These are phyloP conservation scores for Austrolebias charrua DNA, from an alignment of 2,797 vertebrate genomes.

Conservation along the genomic window DNA sequence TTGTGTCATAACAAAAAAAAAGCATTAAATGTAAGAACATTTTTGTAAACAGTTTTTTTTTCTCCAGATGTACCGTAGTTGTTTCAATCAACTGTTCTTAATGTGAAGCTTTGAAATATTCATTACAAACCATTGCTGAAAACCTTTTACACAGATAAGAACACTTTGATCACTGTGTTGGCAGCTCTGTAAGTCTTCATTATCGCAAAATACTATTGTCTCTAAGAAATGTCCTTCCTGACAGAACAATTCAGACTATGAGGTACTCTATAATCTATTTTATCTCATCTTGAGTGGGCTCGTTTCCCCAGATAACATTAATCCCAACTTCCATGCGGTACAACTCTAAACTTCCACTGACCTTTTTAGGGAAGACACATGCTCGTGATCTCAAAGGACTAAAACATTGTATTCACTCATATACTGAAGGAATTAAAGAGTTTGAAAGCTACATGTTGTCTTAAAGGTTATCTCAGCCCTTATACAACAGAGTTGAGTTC, in stretches of 20 bases:
- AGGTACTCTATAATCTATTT: constrained; percentile 53
- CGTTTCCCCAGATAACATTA: constrained; percentile 69
- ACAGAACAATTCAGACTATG: constrained; percentile 37
- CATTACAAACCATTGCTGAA: neutral
- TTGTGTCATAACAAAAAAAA: too few relatives aligned
- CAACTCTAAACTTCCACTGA: constrained; percentile 52
- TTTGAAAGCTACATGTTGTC: constrained; percentile 33
- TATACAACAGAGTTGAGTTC: constrained; percentile 34
- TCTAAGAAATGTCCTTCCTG: constrained; percentile 55
- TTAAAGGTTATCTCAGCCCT: constrained; percentile 28
- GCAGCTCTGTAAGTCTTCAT: constrained; percentile 51
- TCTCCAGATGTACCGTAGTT: neutral
- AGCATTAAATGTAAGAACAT: too few relatives aligned
- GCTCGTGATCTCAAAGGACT: constrained; percentile 14
- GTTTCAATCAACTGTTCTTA: neutral
- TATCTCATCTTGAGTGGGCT: constrained; percentile 72
- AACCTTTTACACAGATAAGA: constrained; percentile 63
- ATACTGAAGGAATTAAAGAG: constrained; percentile 21
- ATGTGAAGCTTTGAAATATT: neutral
- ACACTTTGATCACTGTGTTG: constrained; percentile 64
- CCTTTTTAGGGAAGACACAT: constrained; percentile 36
- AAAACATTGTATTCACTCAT: constrained; percentile 12
- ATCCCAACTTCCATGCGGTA: constrained; percentile 60
- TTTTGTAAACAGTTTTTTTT: neutral
- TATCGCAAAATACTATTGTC: constrained; percentile 39